Base-by-base conservation (phyloP, 2,888 invertebrate genomes). In the Amorpha juglandis region DNA sequence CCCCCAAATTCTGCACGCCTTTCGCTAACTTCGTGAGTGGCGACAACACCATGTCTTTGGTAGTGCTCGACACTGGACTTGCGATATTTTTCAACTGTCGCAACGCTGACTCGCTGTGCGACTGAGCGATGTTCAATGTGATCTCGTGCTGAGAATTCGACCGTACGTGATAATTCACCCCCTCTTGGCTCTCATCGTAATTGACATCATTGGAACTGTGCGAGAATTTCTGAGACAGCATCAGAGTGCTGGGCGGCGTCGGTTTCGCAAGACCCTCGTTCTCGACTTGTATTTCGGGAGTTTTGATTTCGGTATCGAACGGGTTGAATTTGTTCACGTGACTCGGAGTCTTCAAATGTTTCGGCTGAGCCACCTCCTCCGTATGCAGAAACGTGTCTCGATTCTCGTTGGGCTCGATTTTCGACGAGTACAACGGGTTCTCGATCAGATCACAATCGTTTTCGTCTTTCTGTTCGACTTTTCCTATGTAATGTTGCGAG, bases 1-100 rank as follows among this genome's bases (percentile, higher is more conserved):
- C 96, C 0, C 98, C 96, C 63, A 98, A 93, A 78, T 94, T 96
- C 85, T 98, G 98, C 77, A 98, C 96, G 0, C 98, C 98, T 84
- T 97, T 97, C 0, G 98, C 98, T 62, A 98, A 89, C 83, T 97
- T 98, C 0, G 97, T 96, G 35, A 98, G 94, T 0, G 97, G 97
- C 0, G 96, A 96, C 45, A 96, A 76, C 0, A 96, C 95, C 89
- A 95, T 95, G 73, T 95, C 96, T 74, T 95, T 95, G 8, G 95
- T 95, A n/a, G 94, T 88, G 69, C 82, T 94, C 0, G 95, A 94
- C 0, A 94, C 94, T 0, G 97, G 97, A 82, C 96, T 97, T 0
- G 95, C 94, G 4, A 96, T 93, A 72, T 94, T 95, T 80, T 94
- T 95, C 12, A 96, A 87, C 69, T 96, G 95, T 71, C 94, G 95